Evolutionary conservation across 92 coral and sea anemone genomes (phyloP).

Genomic region (Zoanthus solanderi): DNA sequence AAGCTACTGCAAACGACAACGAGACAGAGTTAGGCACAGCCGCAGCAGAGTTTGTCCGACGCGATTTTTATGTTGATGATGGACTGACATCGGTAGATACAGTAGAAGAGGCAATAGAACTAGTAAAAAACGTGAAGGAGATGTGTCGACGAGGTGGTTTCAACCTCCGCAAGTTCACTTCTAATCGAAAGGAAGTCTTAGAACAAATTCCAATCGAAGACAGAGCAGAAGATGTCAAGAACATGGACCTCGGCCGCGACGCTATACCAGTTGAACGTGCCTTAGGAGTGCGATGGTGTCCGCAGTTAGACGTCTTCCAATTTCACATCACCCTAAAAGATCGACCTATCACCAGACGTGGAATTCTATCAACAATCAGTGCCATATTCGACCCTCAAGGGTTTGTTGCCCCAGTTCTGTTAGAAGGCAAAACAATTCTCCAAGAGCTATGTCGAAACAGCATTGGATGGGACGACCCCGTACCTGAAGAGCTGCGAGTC

Average conservation of each 20-base stretch:
- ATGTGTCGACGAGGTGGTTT: conserved; percentile 38
- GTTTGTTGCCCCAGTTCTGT: conserved; percentile 22
- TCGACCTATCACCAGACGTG: conserved; percentile 33
- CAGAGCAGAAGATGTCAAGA: conserved; percentile 9
- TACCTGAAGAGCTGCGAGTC: not conserved
- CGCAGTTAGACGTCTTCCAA: conserved; percentile 8
- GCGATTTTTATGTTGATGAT: conserved; percentile 16
- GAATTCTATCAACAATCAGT: conserved; percentile 27
- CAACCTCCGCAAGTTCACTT: conserved; percentile 42
- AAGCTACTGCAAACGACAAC: conserved; percentile 9
- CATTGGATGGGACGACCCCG: conserved; percentile 28
- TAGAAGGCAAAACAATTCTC: conserved; percentile 30
- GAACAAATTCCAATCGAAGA: not conserved
- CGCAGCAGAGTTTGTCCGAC: not conserved
- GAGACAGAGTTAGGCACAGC: conserved; percentile 5
- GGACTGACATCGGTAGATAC: not conserved
- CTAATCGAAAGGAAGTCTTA: conserved; percentile 24
- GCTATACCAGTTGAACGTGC: conserved; percentile 34
- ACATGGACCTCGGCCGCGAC: conserved; percentile 22
- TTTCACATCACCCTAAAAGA: conserved; percentile 20
- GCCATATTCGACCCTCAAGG: conserved; percentile 38
- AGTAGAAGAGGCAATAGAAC: not conserved
- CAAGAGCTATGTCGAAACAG: conserved; percentile 24
- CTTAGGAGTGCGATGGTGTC: conserved; percentile 38
- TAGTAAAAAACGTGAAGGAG: not conserved